Evolutionary conservation across 53 echinoderm and acorn worm genomes (phyloP), one percentile per base, ranked within the genome.

Genomic region (Henricia sp.): DNA sequence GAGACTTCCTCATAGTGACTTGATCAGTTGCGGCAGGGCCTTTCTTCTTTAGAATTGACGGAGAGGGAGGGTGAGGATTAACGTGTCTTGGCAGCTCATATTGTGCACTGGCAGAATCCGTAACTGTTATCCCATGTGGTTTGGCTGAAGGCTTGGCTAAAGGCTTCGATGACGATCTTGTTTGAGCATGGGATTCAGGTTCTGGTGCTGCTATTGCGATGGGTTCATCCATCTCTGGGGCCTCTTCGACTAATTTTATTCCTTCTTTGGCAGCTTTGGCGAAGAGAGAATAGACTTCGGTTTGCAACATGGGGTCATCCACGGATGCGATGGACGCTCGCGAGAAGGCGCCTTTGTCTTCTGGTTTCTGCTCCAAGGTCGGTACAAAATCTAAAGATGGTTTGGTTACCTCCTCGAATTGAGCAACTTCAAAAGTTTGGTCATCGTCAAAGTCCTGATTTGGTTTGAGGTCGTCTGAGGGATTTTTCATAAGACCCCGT

Each of bases 181-280:
- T 41, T 55, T 76, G 35, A 8, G 38, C 39, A 11, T 64, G 42
- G 27, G 80, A 13, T 3, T 20, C 34, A 33, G 30, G 23, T 16
- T 80, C 80, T 40, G 62, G 80, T 57, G 63, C 43, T 37, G 80
- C 80, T 29, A 42, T 19, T 46, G 34, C 78, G 19, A 80, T 33
- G 12, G 80, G 80, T 16, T 80, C 80, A 46, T 80, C 63, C 63
- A 80, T 63, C 80, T 80, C 80, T 11, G 80, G 80, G 9, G 80
- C 46, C 42, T 80, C 80, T 6, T 63, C 64, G 1, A 80, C 80
- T 20, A 80, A 35, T 46, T 80, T 80, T 62, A 80, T 64, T 24
- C 80, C 80, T 9, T 80, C 48, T 50, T 27, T 80, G 19, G 65
- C 80, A 62, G 80, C 80, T 46, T 42, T 33, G 29, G 80, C 80